These are phyloP conservation scores for Gobius niger DNA, from an alignment of 2,113 vertebrate species.

Conservation along the genomic window DNA sequence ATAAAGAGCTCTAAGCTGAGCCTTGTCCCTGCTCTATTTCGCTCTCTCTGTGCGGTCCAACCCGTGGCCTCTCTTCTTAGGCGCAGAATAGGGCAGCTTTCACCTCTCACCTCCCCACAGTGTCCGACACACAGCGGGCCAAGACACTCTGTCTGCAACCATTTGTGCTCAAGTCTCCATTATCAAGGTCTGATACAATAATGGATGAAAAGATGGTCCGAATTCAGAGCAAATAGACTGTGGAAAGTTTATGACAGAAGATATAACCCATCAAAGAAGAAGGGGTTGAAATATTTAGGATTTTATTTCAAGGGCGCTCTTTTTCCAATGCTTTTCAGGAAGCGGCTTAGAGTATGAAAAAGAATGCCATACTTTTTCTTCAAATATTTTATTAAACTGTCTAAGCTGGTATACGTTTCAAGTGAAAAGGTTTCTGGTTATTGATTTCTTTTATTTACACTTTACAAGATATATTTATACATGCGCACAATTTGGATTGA, in stretches of 20 bases:
- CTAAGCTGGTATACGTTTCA: not conserved
- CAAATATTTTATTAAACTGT: slow-evolving; percentile 27
- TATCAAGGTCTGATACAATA: slow-evolving; percentile 32
- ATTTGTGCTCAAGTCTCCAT: slow-evolving; percentile 36
- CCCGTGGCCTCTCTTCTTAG: slow-evolving; percentile 48
- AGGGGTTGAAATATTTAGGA: slow-evolving; percentile 40
- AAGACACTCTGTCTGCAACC: slow-evolving; percentile 35
- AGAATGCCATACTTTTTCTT: slow-evolving; percentile 23
- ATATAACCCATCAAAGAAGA: slow-evolving; percentile 46
- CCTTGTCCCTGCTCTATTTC: slow-evolving; percentile 22
- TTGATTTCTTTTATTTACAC: not conserved
- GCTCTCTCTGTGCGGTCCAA: slow-evolving; percentile 31
- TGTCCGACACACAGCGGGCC: slow-evolving; percentile 54
- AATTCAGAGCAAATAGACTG: slow-evolving; percentile 29
- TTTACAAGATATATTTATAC: not conserved
- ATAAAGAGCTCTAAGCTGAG: not conserved
- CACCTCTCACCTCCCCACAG: slow-evolving; percentile 52
- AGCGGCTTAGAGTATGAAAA: slow-evolving; percentile 35
- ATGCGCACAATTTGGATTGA: too few relatives aligned
- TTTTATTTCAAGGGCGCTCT: slow-evolving; percentile 46
- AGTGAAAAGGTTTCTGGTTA: slow-evolving; percentile 15
- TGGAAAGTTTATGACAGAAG: slow-evolving; percentile 36
- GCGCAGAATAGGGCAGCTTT: slow-evolving; percentile 49
- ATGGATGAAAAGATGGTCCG: slow-evolving; percentile 45
- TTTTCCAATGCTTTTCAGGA: slow-evolving; percentile 39